A percentile compares a stretch with the other conserved stretches of the same genome.
phyloP scores from a whole-genome alignment of 2,888 invertebrate genomes.

The Drosophila mettleri region DNA sequence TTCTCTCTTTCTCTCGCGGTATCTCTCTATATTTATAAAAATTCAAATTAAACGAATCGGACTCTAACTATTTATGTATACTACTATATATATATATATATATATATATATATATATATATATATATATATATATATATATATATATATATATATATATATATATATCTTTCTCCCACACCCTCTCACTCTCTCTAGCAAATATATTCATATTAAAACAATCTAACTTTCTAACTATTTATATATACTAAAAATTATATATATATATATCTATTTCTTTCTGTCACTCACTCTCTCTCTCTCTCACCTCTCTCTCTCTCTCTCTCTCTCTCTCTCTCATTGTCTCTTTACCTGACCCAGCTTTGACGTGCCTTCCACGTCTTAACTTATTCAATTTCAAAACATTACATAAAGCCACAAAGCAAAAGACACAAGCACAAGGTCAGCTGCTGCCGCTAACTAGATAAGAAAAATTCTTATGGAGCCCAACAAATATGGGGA shows the following conservation, averaged over 20 bases:
- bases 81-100: neutral
- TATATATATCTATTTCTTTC: neutral
- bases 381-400: slow-evolving; percentile 6
- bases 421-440: slow-evolving; percentile 18
- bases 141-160: neutral
- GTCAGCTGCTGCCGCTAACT: slow-evolving; percentile 14
- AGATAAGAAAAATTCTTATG: slow-evolving; percentile 19
- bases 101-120: neutral
- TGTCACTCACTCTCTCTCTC: neutral
- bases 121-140: no score
- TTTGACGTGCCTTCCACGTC: neutral
- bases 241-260: neutral
- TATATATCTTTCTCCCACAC: neutral
- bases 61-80: no score
- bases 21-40: no score
- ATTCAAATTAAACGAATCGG: no score
- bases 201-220: no score
- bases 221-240: no score
- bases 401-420: slow-evolving; percentile 24
- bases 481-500: slow-evolving; percentile 1
- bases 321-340: neutral
- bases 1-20: no score
- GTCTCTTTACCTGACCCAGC: no score
- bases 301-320: neutral
- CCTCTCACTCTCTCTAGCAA: neutral